Conservation (phyloP, 2,888 invertebrate genomes). For the Ennomos quercinarius region DNA sequence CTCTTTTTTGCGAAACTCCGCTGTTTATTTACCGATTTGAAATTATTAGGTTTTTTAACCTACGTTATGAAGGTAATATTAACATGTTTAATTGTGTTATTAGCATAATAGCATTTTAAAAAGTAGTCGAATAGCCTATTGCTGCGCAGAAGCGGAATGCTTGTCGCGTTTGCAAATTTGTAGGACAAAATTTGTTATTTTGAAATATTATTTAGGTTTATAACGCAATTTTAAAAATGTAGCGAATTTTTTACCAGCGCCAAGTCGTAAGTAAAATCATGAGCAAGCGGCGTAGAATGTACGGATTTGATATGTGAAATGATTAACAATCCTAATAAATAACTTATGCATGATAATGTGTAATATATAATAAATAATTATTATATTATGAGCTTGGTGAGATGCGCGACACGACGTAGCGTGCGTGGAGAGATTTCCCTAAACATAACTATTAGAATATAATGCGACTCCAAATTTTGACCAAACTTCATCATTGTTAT, state of each 20-base stretch:
- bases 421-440: constrained; percentile 31
- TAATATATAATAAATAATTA: constrained; percentile 40
- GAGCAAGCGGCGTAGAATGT: constrained; percentile 41
- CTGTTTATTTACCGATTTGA: too few relatives aligned
- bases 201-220: too few relatives aligned
- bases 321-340: constrained; percentile 53
- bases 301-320: constrained; percentile 53
- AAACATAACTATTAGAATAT: constrained; percentile 23
- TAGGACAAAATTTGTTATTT: too few relatives aligned
- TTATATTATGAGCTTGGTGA: constrained; percentile 37
- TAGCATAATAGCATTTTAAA: too few relatives aligned
- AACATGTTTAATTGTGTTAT: too few relatives aligned
- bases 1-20: too few relatives aligned
- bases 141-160: too few relatives aligned
- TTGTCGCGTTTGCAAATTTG: too few relatives aligned
- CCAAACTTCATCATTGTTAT: constrained; percentile 40
- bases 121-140: too few relatives aligned
- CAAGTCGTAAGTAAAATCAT: constrained; percentile 11
- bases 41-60: too few relatives aligned
- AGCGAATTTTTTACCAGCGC: not conserved
- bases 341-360: constrained; percentile 48
- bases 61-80: too few relatives aligned
- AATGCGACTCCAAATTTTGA: constrained; percentile 40
- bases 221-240: too few relatives aligned
- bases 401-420: constrained; percentile 32